Evolutionary conservation across 2,797 vertebrate genomes (phyloP).

Genomic region (Leucoraja ocellata): DNA sequence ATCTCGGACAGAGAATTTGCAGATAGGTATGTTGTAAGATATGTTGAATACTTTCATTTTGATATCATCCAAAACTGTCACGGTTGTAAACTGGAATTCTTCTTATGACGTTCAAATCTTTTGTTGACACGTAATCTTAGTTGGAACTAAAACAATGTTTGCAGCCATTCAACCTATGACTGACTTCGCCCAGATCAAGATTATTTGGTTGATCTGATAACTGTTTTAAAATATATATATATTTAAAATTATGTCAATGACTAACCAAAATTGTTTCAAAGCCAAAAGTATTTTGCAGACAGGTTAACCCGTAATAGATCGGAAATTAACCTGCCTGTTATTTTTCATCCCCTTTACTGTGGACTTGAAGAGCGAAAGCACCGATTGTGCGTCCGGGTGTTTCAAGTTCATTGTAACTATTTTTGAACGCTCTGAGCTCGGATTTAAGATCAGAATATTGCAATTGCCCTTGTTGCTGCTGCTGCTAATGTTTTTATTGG

Average conservation of each 20-base stretch:
- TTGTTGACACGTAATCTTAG: background rate
- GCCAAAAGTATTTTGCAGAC: background rate
- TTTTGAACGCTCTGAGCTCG: background rate
- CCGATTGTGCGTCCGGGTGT: background rate
- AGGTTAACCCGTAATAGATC: too few species aligned
- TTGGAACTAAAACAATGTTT: background rate
- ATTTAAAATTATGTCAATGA: background rate
- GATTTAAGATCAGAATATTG: background rate
- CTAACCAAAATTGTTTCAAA: slow-evolving; percentile 12
- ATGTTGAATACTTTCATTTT: background rate
- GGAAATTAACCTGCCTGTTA: background rate
- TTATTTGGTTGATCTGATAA: background rate
- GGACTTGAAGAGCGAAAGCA: background rate
- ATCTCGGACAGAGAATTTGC: background rate
- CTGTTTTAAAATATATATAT: background rate
- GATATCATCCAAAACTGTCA: background rate
- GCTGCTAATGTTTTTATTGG: background rate
- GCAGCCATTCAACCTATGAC: background rate
- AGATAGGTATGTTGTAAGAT: background rate
- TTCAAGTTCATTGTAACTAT: background rate
- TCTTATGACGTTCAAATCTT: background rate
- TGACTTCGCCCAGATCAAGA: background rate
- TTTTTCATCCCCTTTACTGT: background rate
- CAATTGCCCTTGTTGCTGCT: background rate
- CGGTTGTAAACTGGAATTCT: background rate